Percentiles rank a stretch among this genome's conserved stretches.
phyloP scores from a whole-genome alignment of 2,888 invertebrate species.

The Diarsia brunnea region DNA sequence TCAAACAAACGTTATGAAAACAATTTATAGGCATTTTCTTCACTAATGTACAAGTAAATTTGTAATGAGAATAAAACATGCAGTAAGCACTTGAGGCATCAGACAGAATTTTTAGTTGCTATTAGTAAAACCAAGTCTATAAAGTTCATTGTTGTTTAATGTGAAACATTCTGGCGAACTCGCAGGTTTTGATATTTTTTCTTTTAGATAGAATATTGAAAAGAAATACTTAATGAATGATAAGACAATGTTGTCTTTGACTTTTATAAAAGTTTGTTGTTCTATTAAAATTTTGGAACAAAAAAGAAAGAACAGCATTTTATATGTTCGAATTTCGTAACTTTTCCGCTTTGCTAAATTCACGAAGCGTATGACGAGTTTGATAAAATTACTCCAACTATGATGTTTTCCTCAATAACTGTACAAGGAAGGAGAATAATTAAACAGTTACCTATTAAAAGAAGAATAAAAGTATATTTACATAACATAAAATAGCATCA shows the following conservation, averaged over 20 bases:
- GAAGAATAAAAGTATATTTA: background rate
- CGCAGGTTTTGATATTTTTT: constrained; percentile 4
- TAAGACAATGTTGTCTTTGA: constrained; percentile 17
- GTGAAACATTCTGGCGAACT: background rate
- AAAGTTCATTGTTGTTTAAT: constrained; percentile 15
- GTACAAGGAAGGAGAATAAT: background rate
- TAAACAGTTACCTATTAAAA: too few species aligned
- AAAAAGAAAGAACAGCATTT: constrained; percentile 5
- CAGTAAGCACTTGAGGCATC: constrained; percentile 1
- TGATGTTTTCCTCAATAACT: background rate
- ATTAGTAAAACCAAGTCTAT: constrained; percentile 13
- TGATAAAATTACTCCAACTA: background rate
- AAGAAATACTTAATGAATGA: background rate
- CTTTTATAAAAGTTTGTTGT: background rate
- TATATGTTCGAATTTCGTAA: background rate
- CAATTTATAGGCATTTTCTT: constrained; percentile 45
- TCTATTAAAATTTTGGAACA: background rate
- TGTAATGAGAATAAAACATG: constrained; percentile 36
- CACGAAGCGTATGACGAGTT: background rate
- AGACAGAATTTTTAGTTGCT: constrained; percentile 36
- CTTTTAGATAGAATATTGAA: constrained; percentile 16
- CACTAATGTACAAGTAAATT: constrained; percentile 37
- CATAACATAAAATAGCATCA: too few species aligned
- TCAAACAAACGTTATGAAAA: constrained; percentile 53
- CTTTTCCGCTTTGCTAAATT: constrained; percentile 6